Base-by-base conservation (phyloP, 2,797 vertebrate genomes). In the Channa striata region DNA sequence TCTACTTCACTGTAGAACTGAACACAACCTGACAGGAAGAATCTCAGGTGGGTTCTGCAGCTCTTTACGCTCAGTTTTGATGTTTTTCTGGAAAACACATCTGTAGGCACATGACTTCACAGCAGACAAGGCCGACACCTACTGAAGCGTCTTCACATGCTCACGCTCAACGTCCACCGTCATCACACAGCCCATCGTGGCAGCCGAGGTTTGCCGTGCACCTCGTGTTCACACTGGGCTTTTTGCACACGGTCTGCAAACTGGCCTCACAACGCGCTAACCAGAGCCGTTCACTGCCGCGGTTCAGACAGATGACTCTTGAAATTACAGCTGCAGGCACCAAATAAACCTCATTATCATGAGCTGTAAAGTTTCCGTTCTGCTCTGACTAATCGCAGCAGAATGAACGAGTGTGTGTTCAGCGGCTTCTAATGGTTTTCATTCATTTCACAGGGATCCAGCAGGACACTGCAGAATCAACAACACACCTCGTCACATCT, bases 291-390 rank as follows among this genome's bases (percentile, higher is more conserved):
- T 61, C 60, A 50, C 57, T 19, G 34, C 42, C 20, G 40, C 48
- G 65, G 69, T 54, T 61, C 66, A 80, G 79, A 86, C 81, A 70
- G 62, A 73, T 21, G 79, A 74, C 72, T 87, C 76, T 74, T 73
- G 69, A 88, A 90, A 87, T 85, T 84, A 85, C 78, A 84, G 81
- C 76, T 81, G 83, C 73, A 82, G 82, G 80, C 77, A 83, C 60
- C 57, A 59, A 81, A 64, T 36, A 80, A 78, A 82, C 66, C 74
- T 81, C 74, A 79, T 87, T 87, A 86, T 82, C 63, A 79, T 59
- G 47, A 68, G 57, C 72, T 74, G 64, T 65, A 78, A 65, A 72
- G 72, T 74, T 81, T 78, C 70, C 67, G 64, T 37, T 46, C 20
- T 37, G 53, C 39, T 50, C 72, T 1, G 48, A 69, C 57, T 40